Conservation (phyloP, 2,888 invertebrate genomes). For the Lepas anatifera region DNA sequence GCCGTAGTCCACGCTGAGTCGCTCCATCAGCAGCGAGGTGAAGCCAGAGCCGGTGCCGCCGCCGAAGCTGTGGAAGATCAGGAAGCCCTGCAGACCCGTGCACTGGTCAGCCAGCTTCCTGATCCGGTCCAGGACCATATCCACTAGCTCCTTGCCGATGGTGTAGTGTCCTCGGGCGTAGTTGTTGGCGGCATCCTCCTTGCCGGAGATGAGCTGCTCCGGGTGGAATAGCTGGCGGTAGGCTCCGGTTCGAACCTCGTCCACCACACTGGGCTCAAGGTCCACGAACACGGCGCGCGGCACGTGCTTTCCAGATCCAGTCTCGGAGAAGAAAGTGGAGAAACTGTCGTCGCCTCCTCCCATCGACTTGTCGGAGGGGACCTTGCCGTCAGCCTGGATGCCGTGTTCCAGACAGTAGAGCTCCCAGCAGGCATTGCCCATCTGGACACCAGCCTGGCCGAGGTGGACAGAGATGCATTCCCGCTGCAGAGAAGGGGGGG, state of each 20-base stretch:
- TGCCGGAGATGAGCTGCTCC: constrained; percentile 87
- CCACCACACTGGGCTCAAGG: background rate
- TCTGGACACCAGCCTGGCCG: constrained; percentile 29
- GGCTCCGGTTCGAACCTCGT: constrained; percentile 63
- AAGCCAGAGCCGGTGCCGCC: no score
- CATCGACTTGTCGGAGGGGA: no score
- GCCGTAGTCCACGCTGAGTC: no score
- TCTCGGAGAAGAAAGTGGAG: constrained; percentile 8
- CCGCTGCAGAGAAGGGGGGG: constrained; percentile 20
- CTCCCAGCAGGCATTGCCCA: constrained; percentile 27
- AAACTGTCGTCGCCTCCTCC: constrained; percentile 3
- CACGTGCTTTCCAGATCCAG: background rate
- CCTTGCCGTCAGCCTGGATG: constrained; percentile 22
- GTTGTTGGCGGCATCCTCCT: constrained; percentile 77
- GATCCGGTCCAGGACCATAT: constrained; percentile 38
- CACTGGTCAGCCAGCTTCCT: constrained; percentile 39
- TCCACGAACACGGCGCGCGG: background rate
- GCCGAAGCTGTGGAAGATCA: no score
- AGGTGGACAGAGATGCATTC: constrained; percentile 25
- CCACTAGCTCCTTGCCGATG: constrained; percentile 48
- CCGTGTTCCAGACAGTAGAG: constrained; percentile 27
- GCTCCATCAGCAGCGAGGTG: no score
- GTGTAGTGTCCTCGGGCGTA: constrained; percentile 70
- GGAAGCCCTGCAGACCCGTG: constrained; percentile 34
- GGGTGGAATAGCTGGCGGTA: constrained; percentile 96